Conservation (phyloP, 2,797 vertebrate genomes). For the Phrynocephalus guinanensis region DNA sequence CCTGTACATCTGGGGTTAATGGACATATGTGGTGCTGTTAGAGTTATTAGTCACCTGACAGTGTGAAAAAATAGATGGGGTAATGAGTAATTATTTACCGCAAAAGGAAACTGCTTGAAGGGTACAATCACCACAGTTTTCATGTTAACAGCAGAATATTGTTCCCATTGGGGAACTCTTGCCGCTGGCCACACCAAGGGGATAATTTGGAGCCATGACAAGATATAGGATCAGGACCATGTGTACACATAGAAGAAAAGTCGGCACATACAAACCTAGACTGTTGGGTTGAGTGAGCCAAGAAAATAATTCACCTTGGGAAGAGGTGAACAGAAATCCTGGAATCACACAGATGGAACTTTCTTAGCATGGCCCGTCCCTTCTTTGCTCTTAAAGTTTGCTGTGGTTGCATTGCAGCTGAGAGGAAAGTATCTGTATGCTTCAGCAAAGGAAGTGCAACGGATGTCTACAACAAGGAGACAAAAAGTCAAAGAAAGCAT, state of each 20-base stretch:
- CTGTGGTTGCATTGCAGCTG: neutral
- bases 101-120: slow-evolving; percentile 51
- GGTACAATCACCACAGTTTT: neutral
- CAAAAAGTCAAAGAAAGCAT: neutral
- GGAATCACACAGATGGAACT: neutral
- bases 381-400: neutral
- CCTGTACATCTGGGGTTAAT: slow-evolving; percentile 1
- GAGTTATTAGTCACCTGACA: slow-evolving; percentile 22
- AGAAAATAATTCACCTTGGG: neutral
- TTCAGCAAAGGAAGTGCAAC: neutral
- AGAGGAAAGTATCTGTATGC: neutral
- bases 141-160: slow-evolving; percentile 41
- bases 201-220: neutral
- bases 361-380: neutral
- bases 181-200: slow-evolving; percentile 19
- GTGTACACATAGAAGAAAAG: too few relatives aligned
- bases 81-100: slow-evolving; percentile 1
- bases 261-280: neutral
- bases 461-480: neutral
- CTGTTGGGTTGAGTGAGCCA: neutral
- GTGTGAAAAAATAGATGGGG: slow-evolving; percentile 37
- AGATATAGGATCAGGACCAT: too few relatives aligned
- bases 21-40: neutral
- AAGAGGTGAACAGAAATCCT: neutral
- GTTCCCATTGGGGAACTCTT: neutral